phyloP scores from a whole-genome alignment of 1,140 invertebrate species.

The Hypothenemus hampei region DNA sequence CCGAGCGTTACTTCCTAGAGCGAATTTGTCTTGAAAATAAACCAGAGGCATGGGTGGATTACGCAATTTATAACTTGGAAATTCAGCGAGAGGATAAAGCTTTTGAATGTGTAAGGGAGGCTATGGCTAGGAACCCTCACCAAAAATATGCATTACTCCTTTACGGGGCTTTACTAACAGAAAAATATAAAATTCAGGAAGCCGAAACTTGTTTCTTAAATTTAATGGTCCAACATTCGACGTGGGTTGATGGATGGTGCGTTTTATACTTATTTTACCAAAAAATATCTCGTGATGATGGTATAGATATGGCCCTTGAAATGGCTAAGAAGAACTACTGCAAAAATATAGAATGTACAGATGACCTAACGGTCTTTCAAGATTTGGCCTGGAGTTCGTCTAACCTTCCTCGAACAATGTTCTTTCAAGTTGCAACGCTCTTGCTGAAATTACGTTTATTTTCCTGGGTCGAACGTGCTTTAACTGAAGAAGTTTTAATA shows the following conservation, averaged over 20 bases:
- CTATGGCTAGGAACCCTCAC: conserved; percentile 23
- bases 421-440: conserved; percentile 33
- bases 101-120: conserved; percentile 35
- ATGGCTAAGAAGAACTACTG: conserved; percentile 35
- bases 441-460: conserved; percentile 37
- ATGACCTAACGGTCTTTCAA: conserved; percentile 30
- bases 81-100: conserved; percentile 27
- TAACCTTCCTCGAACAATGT: conserved; percentile 32
- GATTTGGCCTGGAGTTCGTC: conserved; percentile 36
- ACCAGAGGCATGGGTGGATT: conserved; percentile 36
- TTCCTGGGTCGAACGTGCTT: conserved; percentile 34
- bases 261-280: conserved; percentile 34
- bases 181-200: conserved; percentile 30
- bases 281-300: conserved; percentile 30
- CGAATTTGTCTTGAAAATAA: conserved; percentile 13
- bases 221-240: conserved; percentile 25
- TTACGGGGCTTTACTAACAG: conserved; percentile 30
- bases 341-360: conserved; percentile 7
- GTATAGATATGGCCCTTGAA: conserved; percentile 33
- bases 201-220: conserved; percentile 40
- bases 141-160: conserved; percentile 32
- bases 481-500: conserved; percentile 28
- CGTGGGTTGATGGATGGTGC: conserved; percentile 38
- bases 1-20: conserved; percentile 36
- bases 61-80: conserved; percentile 37